Base-by-base conservation (phyloP, 2,888 invertebrate species). In the Parascotia fuliginaria region DNA sequence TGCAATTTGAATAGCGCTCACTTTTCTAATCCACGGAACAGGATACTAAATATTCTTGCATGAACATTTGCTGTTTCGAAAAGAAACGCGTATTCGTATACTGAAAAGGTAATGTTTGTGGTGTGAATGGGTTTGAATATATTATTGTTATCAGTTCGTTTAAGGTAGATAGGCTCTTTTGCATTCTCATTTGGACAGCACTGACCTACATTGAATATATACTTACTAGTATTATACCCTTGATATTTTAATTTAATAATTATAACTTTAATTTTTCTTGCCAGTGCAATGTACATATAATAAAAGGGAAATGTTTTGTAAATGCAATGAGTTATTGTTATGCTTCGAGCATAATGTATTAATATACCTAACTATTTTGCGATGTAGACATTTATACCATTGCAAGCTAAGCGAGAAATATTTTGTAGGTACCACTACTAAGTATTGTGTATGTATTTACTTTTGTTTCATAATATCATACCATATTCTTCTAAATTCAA, bases 161-260 rank as follows among this genome's bases (percentile, higher is more conserved):
- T 45, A 27, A 52, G 19, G 48, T 40, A 33, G 22, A 41, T 24
- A 36, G 12, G 34, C 33, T 46, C 56, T 67, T 48, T 47, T 52
- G 51, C 19, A 19, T 19, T n/a, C n/a, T 57, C 19, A 59, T 54
- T 58, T 51, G 3, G 7, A 24, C 24, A 59, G 42, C 47, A 64
- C 42, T 65, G 60, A 62, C 64, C 64, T 65, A 57, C 58, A 64
- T 73, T 53, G 51, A 51, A 60, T 52, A n/a, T n/a, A 40, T 44
- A 36, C 9, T 31, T 56, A 59, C 50, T 38, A 29, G 14, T 38
- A 60, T 55, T 55, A 43, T 40, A 64, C 56, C 70, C 70, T 69
- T 72, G 69, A 64, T 75, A 74, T 73, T 69, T 68, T 45, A 43
- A 42, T 51, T 51, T 22, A 46, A 13, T 38, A 45, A 39, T 41